phyloP scores from a whole-genome alignment of 2,113 vertebrate species.

The Misgurnus mizolepis region DNA sequence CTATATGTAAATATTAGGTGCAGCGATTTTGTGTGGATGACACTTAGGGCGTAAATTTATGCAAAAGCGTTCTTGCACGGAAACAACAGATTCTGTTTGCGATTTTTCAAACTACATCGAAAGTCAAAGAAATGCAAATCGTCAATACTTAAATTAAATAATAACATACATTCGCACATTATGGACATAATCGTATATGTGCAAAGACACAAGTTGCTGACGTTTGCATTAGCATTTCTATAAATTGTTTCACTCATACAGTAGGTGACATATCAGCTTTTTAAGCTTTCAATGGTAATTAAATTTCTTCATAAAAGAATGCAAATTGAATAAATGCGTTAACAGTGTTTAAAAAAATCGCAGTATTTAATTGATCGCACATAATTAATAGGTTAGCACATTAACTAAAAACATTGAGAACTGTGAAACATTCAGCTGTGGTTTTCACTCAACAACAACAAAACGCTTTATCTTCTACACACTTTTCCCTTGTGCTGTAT shows the following conservation, averaged over 20 bases:
- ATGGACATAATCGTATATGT: neutral
- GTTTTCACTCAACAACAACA: slow-evolving; percentile 1
- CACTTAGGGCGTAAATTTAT: slow-evolving; percentile 8
- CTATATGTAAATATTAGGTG: neutral
- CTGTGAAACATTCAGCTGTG: slow-evolving; percentile 24
- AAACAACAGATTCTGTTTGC: neutral
- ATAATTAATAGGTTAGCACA: neutral
- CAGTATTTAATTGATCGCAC: neutral
- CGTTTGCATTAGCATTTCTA: slow-evolving; percentile 19
- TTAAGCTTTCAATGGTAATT: slow-evolving; percentile 23
- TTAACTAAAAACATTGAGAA: slow-evolving; percentile 20
- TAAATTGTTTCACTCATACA: slow-evolving; percentile 51
- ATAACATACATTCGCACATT: slow-evolving; percentile 8
- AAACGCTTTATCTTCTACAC: neutral
- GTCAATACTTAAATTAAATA: neutral
- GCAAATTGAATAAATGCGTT: slow-evolving; percentile 38
- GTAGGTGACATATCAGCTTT: neutral
- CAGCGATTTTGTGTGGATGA: neutral
- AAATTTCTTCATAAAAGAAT: slow-evolving; percentile 1
- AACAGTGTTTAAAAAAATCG: neutral
- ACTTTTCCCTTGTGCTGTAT: slow-evolving; percentile 53
- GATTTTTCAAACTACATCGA: slow-evolving; percentile 2
- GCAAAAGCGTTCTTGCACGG: neutral
- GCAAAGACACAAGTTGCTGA: neutral
- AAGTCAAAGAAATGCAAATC: neutral